These are phyloP conservation scores for Danionella dracula DNA, from an alignment of 2,797 vertebrate species.

Conservation along the genomic window DNA sequence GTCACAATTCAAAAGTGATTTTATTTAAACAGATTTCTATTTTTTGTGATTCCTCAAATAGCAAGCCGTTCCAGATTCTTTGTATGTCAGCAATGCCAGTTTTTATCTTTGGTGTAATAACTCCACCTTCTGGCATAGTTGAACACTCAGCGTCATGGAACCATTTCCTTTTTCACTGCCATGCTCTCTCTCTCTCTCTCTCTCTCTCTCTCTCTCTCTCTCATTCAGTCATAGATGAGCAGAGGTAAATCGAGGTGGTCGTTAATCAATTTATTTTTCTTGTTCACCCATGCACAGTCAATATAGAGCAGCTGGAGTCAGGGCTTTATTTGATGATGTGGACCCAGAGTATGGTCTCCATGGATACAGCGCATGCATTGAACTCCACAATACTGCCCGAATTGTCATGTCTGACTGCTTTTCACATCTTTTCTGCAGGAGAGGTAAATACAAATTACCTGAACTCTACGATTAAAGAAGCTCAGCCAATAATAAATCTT, in stretches of 20 bases:
- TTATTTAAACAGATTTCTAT: neutral
- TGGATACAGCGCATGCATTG: constrained; percentile 78
- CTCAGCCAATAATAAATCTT: no score
- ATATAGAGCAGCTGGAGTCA: constrained; percentile 60
- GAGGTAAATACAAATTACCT: constrained; percentile 72
- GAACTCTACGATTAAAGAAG: no score
- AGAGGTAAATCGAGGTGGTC: neutral
- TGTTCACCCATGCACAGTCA: no score
- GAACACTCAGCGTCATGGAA: neutral
- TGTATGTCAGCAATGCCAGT: neutral
- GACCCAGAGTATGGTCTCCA: constrained; percentile 81
- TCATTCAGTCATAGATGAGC: no score
- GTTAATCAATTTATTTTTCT: constrained; percentile 1
- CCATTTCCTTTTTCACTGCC: neutral
- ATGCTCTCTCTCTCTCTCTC: no score
- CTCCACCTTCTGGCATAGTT: constrained; percentile 64
- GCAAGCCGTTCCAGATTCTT: no score
- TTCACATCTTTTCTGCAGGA: constrained; percentile 73
- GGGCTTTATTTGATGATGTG: constrained; percentile 70
- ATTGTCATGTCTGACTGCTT: constrained; percentile 75
- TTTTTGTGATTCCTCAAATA: no score
- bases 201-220: no score
- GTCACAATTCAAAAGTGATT: neutral
- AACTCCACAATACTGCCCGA: constrained; percentile 67
- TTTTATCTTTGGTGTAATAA: constrained; percentile 28